Conservation (phyloP, 1,140 invertebrate genomes). For the Zophobas morio region DNA sequence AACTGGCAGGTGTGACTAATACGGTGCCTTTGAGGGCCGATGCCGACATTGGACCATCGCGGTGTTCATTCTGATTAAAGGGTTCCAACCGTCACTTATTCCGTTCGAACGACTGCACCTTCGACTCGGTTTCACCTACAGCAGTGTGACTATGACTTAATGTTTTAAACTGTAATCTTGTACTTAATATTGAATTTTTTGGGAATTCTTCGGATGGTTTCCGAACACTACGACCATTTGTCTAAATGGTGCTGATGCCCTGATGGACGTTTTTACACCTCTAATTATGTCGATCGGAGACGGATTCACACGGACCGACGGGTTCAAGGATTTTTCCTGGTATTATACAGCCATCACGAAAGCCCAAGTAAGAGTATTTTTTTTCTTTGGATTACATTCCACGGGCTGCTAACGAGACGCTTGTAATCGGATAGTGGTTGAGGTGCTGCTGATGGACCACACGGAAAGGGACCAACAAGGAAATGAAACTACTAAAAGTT, state of each 20-base stretch:
- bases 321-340: constrained; percentile 27
- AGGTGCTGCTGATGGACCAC: not conserved
- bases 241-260: constrained; percentile 23
- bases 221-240: not conserved
- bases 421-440: not conserved
- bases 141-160: constrained; percentile 61
- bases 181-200: constrained; percentile 63
- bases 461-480: not conserved
- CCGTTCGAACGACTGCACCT: constrained; percentile 37
- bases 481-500: not conserved
- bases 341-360: not conserved
- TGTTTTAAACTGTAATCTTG: constrained; percentile 65
- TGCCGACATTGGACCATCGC: constrained; percentile 62
- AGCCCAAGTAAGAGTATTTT: not conserved
- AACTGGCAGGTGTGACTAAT: constrained; percentile 67
- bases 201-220: constrained; percentile 60
- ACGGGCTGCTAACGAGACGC: not conserved
- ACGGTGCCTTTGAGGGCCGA: constrained; percentile 60
- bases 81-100: not conserved
- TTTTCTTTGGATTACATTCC: constrained; percentile 14
- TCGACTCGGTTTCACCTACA: constrained; percentile 63
- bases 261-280: constrained; percentile 28
- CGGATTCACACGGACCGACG: constrained; percentile 7
- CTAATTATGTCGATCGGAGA: constrained; percentile 38
- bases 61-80: constrained; percentile 2